Conservation (phyloP, 2,113 vertebrate species). For the Phocoena phocoena region DNA sequence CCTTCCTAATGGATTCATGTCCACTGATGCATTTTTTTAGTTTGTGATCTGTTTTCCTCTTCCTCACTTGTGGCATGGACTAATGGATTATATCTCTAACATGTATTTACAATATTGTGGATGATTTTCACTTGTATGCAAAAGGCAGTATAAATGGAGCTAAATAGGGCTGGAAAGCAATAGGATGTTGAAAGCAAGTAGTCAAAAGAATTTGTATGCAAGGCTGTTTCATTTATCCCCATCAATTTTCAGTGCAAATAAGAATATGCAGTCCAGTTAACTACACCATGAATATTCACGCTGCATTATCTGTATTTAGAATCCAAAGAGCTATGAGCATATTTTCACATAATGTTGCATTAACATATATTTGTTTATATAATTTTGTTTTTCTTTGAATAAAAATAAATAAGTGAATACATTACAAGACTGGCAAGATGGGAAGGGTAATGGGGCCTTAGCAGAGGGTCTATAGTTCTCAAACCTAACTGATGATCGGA, state of each 20-base stretch:
- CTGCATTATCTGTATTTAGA: slow-evolving; percentile 58
- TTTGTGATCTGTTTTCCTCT: neutral
- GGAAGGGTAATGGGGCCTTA: neutral
- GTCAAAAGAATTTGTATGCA: slow-evolving; percentile 62
- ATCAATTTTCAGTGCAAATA: slow-evolving; percentile 68
- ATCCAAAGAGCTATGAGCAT: slow-evolving; percentile 52
- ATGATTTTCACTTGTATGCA: slow-evolving; percentile 28
- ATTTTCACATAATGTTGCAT: slow-evolving; percentile 64
- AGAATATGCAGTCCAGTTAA: slow-evolving; percentile 61
- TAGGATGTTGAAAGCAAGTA: slow-evolving; percentile 21
- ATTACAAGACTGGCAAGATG: slow-evolving; percentile 26
- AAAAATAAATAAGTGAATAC: slow-evolving; percentile 66
- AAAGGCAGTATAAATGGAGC: slow-evolving; percentile 34
- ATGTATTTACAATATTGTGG: neutral
- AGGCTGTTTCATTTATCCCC: slow-evolving; percentile 58
- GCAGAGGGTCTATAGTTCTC: neutral
- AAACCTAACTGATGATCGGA: neutral
- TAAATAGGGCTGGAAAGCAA: slow-evolving; percentile 12
- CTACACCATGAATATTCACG: slow-evolving; percentile 71
- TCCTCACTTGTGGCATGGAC: neutral
- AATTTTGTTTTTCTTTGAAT: slow-evolving; percentile 64
- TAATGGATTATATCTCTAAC: neutral
- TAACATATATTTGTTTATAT: slow-evolving; percentile 72
- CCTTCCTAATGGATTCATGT: neutral
- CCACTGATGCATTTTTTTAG: neutral